Evolutionary conservation across 2,113 vertebrate genomes (phyloP).

Genomic region (Phainopepla nitens): DNA sequence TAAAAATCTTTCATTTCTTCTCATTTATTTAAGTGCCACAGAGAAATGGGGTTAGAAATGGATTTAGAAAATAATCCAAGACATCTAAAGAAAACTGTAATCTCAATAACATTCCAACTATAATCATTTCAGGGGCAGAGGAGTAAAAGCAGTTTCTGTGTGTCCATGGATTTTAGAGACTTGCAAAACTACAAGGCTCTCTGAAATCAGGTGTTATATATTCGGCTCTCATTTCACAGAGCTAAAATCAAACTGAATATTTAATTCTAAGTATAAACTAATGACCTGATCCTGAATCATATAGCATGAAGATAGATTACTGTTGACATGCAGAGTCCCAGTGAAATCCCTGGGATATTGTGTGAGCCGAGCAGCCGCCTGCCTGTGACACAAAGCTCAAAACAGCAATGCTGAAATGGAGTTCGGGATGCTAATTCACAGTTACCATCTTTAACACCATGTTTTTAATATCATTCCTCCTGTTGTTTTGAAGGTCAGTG

Average conservation of each 20-base stretch:
- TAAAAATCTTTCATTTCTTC: constrained; percentile 32
- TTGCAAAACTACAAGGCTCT: not conserved
- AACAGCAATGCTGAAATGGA: not conserved
- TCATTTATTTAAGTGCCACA: not conserved
- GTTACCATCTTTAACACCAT: not conserved
- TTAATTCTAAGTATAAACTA: constrained; percentile 57
- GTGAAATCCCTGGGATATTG: constrained; percentile 48
- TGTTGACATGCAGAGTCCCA: constrained; percentile 47
- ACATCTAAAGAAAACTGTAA: constrained; percentile 16
- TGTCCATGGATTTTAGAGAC: not conserved
- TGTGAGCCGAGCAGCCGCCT: not conserved
- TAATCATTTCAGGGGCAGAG: not conserved
- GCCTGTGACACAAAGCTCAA: not conserved
- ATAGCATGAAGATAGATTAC: constrained; percentile 47
- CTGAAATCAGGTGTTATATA: constrained; percentile 32
- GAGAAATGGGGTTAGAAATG: constrained; percentile 26
- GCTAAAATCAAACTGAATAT: constrained; percentile 58
- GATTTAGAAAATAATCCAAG: constrained; percentile 46
- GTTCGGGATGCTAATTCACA: constrained; percentile 3
- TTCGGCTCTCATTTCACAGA: constrained; percentile 23
- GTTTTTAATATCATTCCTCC: not conserved
- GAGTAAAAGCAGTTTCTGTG: not conserved
- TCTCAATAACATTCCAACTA: not conserved
- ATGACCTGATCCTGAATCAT: constrained; percentile 50
- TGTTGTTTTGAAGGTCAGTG: constrained; percentile 20